Evolutionary conservation across 2,888 invertebrate species (phyloP).

Genomic region (Coelinius sp.): DNA sequence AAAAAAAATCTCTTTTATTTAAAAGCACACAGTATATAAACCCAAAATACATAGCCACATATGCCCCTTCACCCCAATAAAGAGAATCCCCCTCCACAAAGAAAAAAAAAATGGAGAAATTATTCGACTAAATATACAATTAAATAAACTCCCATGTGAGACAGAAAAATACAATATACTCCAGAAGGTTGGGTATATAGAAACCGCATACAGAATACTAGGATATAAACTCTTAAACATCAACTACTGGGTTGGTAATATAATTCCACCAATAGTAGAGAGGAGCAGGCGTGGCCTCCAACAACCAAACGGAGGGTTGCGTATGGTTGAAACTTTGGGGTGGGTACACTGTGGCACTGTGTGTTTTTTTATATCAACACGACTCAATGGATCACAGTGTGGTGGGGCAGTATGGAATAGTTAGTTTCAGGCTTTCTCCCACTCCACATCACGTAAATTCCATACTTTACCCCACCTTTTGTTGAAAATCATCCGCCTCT

Average conservation of each 20-base stretch:
- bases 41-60: conserved; percentile 30
- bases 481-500: background rate
- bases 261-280: conserved; percentile 52
- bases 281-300: conserved; percentile 53
- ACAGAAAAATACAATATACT: conserved; percentile 17
- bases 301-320: conserved; percentile 41
- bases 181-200: conserved; percentile 6
- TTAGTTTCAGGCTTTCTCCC: conserved; percentile 57
- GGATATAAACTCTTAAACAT: conserved; percentile 66
- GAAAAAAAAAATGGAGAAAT: conserved; percentile 31
- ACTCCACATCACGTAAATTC: conserved; percentile 11
- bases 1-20: conserved; percentile 27
- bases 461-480: conserved; percentile 25
- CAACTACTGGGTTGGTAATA: conserved; percentile 40
- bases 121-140: background rate
- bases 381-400: too few species aligned
- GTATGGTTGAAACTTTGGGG: conserved; percentile 61
- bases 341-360: conserved; percentile 68
- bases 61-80: background rate
- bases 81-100: background rate
- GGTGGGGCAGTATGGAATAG: conserved; percentile 51
- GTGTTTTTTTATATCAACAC: conserved; percentile 62
- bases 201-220: conserved; percentile 12
- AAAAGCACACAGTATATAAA: background rate
- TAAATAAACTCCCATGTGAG: background rate